Evolutionary conservation across 2,888 invertebrate genomes (phyloP), one percentile per base, ranked within the genome.

Genomic region (Drosophila nr. perissopoda): DNA sequence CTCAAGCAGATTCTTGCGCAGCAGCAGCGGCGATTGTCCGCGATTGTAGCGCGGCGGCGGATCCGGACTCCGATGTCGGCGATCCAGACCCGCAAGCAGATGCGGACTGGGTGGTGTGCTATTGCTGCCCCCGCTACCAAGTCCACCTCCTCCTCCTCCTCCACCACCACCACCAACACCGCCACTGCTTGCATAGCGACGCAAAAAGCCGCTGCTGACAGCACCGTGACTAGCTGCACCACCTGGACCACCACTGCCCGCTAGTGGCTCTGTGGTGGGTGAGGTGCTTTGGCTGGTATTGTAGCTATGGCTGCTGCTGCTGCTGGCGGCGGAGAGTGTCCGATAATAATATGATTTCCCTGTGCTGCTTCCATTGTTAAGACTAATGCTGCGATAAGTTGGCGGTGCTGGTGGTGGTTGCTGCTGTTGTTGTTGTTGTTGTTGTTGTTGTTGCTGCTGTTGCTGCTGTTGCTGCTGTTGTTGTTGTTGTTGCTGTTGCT

Each of bases 1-100:
- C 87, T 95, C 95, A 33, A 95, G 91, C 84, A 95, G 93, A 92
- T 94, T 95, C 83, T 95, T 94, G 65, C 95, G 93, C 74, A 95
- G 81, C 58, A 95, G 92, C 73, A 95, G 92, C 27, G 95, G 95
- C 52, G 93, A 93, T 63, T 93, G 93, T 0, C 93, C 93, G 16
- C 93, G 92, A 90, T 93, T 93, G 65, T 91, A 93, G 52, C 93
- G 93, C 78, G 95, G 95, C 69, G 95, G 95, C 27, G 95, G 95
- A 92, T 95, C 95, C 31, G 95, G 95, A 86, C 95, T 95, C 76
- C 95, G 94, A 90, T 95, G 94, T 61, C 94, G 80, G 4, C 92
- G 86, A 84, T 91, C 92, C 33, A 91, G 73, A 3, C 91, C 91
- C 8, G 91, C 89, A 34, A 92, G 54, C 34, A 91, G 73, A 73